These are phyloP conservation scores for Odontomyia ornata DNA, from an alignment of 2,888 invertebrate species.

Conservation along the genomic window DNA sequence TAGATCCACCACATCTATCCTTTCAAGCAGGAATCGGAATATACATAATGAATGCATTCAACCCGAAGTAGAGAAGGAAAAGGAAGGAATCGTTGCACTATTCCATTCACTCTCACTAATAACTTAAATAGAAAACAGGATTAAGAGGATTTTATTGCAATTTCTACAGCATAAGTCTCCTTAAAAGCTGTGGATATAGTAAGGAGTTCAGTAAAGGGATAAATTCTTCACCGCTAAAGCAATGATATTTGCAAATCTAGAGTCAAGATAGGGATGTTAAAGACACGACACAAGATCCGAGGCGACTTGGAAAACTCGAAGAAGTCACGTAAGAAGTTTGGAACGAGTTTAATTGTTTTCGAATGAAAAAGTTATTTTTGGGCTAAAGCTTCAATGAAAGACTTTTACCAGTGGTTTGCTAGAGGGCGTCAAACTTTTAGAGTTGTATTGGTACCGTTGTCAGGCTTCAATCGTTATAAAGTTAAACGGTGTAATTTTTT, in stretches of 20 bases:
- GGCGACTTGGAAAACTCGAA: not conserved
- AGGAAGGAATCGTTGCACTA: not conserved
- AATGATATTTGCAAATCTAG: too few species aligned
- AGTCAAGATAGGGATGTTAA: too few species aligned
- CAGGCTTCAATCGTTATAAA: too few species aligned
- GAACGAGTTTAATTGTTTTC: not conserved
- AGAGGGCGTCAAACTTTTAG: not conserved
- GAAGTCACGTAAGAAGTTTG: not conserved
- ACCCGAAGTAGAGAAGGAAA: too few species aligned
- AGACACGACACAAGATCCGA: not conserved
- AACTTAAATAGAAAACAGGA: not conserved
- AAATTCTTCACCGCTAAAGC: too few species aligned
- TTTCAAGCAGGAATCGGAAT: too few species aligned
- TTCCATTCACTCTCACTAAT: not conserved
- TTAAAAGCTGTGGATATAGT: too few species aligned
- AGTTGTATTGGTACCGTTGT: not conserved
- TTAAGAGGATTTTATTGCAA: constrained; percentile 1
- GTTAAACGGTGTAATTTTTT: too few species aligned
- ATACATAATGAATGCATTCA: too few species aligned
- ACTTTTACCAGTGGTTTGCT: not conserved
- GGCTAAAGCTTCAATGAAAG: not conserved
- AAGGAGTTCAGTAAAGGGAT: too few species aligned
- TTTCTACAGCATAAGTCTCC: not conserved
- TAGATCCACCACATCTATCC: too few species aligned
- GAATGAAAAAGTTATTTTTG: too few species aligned